phyloP scores from a whole-genome alignment of 2,797 vertebrate genomes.

The Cyprinodon diabolis region DNA sequence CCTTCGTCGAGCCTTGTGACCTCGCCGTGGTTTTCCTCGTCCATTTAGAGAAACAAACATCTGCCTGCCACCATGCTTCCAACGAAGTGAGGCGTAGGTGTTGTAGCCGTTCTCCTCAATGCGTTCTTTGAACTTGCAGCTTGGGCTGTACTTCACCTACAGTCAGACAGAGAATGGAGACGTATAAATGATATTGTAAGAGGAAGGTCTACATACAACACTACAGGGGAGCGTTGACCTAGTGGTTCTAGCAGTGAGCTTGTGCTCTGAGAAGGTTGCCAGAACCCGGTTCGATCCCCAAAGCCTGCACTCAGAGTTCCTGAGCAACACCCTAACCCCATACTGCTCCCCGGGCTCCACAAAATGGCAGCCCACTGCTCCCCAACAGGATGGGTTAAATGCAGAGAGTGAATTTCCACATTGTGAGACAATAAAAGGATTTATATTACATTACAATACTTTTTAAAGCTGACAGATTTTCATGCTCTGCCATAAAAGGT shows the following conservation, averaged over 20 bases:
- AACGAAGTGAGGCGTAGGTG: slow-evolving; percentile 89
- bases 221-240: too few relatives aligned
- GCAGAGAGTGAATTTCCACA: too few relatives aligned
- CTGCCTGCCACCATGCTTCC: slow-evolving; percentile 87
- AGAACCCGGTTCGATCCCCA: too few relatives aligned
- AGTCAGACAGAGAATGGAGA: slow-evolving; percentile 14
- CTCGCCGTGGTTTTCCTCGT: slow-evolving; percentile 82
- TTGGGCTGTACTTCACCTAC: slow-evolving; percentile 89
- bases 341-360: too few relatives aligned
- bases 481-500: slow-evolving; percentile 17
- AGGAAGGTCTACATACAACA: neutral
- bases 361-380: too few relatives aligned
- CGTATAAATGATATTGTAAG: slow-evolving; percentile 21
- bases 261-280: too few relatives aligned
- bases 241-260: too few relatives aligned
- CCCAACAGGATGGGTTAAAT: too few relatives aligned
- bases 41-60: slow-evolving; percentile 93
- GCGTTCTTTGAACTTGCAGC: slow-evolving; percentile 92
- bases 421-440: too few relatives aligned
- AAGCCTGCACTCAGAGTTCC: too few relatives aligned
- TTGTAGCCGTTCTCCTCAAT: slow-evolving; percentile 97
- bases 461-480: slow-evolving; percentile 19
- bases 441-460: too few relatives aligned
- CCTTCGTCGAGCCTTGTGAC: slow-evolving; percentile 84
- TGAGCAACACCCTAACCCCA: too few relatives aligned